These are phyloP conservation scores for Sciurus niger DNA, from an alignment of 2,113 vertebrate genomes.

Conservation along the genomic window DNA sequence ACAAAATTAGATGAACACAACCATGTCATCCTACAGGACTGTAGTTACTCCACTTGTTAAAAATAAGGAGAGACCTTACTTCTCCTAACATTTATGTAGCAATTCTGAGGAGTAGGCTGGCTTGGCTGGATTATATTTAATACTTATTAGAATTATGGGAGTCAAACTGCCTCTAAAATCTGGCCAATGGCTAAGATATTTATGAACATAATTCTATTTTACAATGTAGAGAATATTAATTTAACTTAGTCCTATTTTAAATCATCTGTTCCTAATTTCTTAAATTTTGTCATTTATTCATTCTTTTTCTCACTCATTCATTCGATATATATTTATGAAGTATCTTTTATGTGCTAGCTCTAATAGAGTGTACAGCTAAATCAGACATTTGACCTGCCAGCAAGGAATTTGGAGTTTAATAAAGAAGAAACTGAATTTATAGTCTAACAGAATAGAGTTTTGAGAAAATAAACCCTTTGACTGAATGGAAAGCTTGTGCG, in stretches of 20 bases:
- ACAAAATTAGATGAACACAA: not conserved
- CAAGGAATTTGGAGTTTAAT: not conserved
- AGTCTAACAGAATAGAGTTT: not conserved
- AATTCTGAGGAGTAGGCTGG: not conserved
- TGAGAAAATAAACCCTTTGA: slow-evolving; percentile 17
- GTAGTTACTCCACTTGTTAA: not conserved
- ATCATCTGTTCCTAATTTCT: not conserved
- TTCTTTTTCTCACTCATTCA: not conserved
- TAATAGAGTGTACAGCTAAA: not conserved
- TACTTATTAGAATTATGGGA: not conserved
- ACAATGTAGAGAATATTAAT: not conserved
- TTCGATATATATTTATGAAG: not conserved
- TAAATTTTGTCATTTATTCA: slow-evolving; percentile 28
- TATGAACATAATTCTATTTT: not conserved
- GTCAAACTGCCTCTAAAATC: not conserved
- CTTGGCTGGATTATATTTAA: not conserved
- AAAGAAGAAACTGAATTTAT: not conserved
- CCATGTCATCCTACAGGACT: not conserved
- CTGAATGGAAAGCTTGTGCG: not conserved
- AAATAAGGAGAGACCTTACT: not conserved
- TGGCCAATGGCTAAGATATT: not conserved
- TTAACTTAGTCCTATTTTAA: slow-evolving; percentile 1
- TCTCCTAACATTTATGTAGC: not conserved
- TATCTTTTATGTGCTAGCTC: not conserved
- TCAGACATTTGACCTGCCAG: not conserved